Percentiles rank a stretch among this genome's conserved stretches.
Conservation (phyloP, 2,888 invertebrate species). For the Athetis lepigone region DNA sequence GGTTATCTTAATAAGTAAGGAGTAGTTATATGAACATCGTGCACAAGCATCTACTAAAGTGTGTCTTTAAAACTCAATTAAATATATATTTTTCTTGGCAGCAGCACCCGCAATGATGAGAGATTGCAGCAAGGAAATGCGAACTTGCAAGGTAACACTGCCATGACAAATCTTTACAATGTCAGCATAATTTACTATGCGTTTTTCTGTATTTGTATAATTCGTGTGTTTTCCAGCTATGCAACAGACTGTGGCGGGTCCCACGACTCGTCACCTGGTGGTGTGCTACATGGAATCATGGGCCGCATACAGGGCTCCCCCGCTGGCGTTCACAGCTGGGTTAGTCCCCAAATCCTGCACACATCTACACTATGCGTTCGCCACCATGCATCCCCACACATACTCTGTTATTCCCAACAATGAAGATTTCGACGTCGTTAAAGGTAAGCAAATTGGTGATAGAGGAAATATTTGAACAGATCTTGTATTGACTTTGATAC, state of each 20-base stretch:
- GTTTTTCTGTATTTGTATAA: slow-evolving; percentile 12
- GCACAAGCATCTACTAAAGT: background rate
- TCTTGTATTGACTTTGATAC: background rate
- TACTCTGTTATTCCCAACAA: slow-evolving; percentile 92
- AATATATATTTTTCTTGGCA: slow-evolving; percentile 60
- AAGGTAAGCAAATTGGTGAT: slow-evolving; percentile 85
- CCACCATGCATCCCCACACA: slow-evolving; percentile 92
- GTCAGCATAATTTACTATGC: slow-evolving; percentile 16
- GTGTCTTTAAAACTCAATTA: slow-evolving; percentile 4
- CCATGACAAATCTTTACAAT: slow-evolving; percentile 18
- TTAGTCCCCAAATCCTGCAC: slow-evolving; percentile 93
- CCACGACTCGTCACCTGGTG: slow-evolving; percentile 82
- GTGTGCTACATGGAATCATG: slow-evolving; percentile 93
- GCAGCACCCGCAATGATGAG: slow-evolving; percentile 78
- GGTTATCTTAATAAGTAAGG: slow-evolving; percentile 83
- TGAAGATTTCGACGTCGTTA: slow-evolving; percentile 93
- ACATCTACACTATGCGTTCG: slow-evolving; percentile 94
- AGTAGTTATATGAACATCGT: too few species aligned
- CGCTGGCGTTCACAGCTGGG: slow-evolving; percentile 92
- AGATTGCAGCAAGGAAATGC: slow-evolving; percentile 85
- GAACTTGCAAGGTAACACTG: slow-evolving; percentile 82
- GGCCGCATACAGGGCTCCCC: slow-evolving; percentile 92
- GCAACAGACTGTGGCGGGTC: slow-evolving; percentile 79
- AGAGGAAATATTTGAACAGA: background rate
- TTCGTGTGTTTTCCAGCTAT: slow-evolving; percentile 72